Base-by-base conservation (phyloP, 2,113 vertebrate genomes). In the Nothobranchius kuhntae region DNA sequence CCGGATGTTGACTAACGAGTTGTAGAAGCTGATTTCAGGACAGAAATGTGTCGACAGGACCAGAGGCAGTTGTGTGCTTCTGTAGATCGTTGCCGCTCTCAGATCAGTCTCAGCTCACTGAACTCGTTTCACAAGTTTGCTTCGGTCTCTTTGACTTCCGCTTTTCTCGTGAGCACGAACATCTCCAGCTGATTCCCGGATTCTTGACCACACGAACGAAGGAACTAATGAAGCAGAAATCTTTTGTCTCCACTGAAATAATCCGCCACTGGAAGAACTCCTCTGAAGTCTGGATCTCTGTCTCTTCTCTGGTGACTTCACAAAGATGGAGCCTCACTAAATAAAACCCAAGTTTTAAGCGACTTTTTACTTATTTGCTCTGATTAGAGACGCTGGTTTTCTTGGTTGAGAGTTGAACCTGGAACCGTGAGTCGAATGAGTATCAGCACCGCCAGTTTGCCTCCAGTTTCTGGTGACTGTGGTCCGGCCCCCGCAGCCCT, bases 401-500 rank as follows among this genome's bases (percentile, higher is more conserved):
- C 1, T 10, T 38, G 47, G 8, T 21, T 58, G 14, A 40, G 45
- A 57, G 10, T 45, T 11, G 13, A 10, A 45, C 38, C 38, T 40
- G 38, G 4, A 7, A 10, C 44, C 17, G 54, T 26, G 12, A 45
- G 17, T 14, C 9, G 11, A 26, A 64, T 50, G 35, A 15, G 21
- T 46, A 61, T 65, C 17, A 66, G 76, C 66, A 68, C 58, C 53
- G 35, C 48, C 69, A 69, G 65, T 61, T 51, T 13, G 12, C n/a
- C n/a, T 14, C 45, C 24, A 9, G 38, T 40, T 26, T 74, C 59
- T 56, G 36, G 48, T 65, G 44, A 75, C 45, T 66, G 75, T 60
- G 71, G 82, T 76, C 74, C 72, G n/a, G 88, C 81, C 71, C 80
- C 84, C 79, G 78, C 85, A 73, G 47, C 61, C 53, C 73, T 7